Percentiles rank a stretch among this genome's conserved stretches.
Evolutionary conservation across 2,797 vertebrate species (phyloP).

Genomic region (Myripristis murdjan): DNA sequence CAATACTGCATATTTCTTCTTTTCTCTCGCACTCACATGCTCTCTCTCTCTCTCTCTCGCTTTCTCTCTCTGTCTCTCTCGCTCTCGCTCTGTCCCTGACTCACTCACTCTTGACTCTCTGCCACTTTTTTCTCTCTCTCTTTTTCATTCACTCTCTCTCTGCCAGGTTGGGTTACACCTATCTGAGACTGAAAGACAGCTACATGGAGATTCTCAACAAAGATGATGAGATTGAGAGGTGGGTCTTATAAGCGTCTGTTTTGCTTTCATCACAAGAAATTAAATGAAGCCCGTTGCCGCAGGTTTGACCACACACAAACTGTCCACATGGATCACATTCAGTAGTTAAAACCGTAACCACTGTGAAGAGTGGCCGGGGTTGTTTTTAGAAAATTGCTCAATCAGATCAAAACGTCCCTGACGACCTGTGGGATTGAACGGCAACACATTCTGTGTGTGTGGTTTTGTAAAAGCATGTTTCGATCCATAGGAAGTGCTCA

Average conservation of each 20-base stretch:
- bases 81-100: no score
- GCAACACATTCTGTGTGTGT: constrained; percentile 29
- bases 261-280: constrained; percentile 41
- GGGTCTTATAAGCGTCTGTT: constrained; percentile 55
- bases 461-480: constrained; percentile 51
- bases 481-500: constrained; percentile 53
- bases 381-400: constrained; percentile 39
- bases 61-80: neutral
- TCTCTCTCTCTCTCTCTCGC: neutral
- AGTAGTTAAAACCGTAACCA: constrained; percentile 14
- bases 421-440: constrained; percentile 31
- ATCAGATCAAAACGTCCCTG: constrained; percentile 41
- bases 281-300: constrained; percentile 21
- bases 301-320: constrained; percentile 25
- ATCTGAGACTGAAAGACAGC: constrained; percentile 94
- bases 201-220: constrained; percentile 97
- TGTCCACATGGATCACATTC: constrained; percentile 12
- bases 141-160: neutral
- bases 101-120: no score
- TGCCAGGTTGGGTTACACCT: constrained; percentile 95
- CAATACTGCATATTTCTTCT: no score
- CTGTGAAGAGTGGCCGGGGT: constrained; percentile 13
- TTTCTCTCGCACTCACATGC: neutral
- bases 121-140: neutral
- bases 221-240: constrained; percentile 95